Evolutionary conservation across 2,888 invertebrate species (phyloP), one percentile per base, ranked within the genome.

Genomic region (Flabesymbios commensalis): DNA sequence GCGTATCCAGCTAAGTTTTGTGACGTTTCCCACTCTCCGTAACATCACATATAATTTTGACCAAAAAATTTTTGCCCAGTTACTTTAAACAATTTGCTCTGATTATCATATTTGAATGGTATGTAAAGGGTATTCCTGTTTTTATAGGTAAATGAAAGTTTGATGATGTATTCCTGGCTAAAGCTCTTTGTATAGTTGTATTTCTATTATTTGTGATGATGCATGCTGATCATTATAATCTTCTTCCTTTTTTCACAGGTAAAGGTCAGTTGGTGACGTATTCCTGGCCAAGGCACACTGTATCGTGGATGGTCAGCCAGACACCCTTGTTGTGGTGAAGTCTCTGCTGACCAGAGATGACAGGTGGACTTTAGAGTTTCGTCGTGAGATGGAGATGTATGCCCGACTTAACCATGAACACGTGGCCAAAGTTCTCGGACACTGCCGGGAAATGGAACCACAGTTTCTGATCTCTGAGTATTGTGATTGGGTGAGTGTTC

Each of bases 191-290:
- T n/a, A n/a, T n/a, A n/a, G n/a, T n/a, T n/a, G n/a, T n/a, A n/a
- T n/a, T n/a, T n/a, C n/a, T n/a, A n/a, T n/a, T n/a, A n/a, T n/a
- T n/a, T n/a, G n/a, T n/a, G n/a, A n/a, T n/a, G n/a, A n/a, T n/a
- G n/a, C n/a, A n/a, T n/a, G n/a, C n/a, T n/a, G n/a, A n/a, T n/a
- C n/a, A n/a, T n/a, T n/a, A n/a, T n/a, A n/a, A n/a, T n/a, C n/a
- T n/a, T n/a, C n/a, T n/a, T n/a, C n/a, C n/a, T n/a, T 17, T 39
- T 51, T n/a, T 53, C 54, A 2, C 53, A 89, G 91, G 94, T 22
- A 90, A 93, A 28, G 94, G 96, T 0, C 92, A 93, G 74, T 96
- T 76, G 96, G 96, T 0, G 95, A 95, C 73, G 90, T 96, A 0
- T 89, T 91, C 74, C 85, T 94, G 41, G 93, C 91, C 5, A 51